Evolutionary conservation across 2,797 vertebrate genomes (phyloP).

Genomic region (Heteromormyrus szaboi): DNA sequence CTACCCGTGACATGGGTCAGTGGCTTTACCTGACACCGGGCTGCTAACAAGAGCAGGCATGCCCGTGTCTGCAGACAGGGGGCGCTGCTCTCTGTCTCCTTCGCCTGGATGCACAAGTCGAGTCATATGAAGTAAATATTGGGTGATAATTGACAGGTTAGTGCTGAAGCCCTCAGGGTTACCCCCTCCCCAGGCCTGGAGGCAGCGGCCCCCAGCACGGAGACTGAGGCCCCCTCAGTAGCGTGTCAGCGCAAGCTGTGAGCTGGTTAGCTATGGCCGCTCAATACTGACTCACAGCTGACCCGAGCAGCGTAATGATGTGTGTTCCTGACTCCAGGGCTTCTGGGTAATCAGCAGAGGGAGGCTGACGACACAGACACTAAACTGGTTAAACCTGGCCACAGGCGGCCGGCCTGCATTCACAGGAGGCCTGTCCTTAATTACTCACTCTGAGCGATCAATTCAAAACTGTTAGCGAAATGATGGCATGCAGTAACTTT

Average conservation of each 20-base stretch:
- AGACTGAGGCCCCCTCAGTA: not conserved
- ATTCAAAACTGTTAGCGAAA: not conserved
- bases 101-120: not conserved
- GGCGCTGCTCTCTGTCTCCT: not conserved
- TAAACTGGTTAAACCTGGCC: not conserved
- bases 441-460: not conserved
- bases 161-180: not conserved
- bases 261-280: not conserved
- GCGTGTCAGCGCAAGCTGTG: not conserved
- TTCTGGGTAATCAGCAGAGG: conserved; percentile 26
- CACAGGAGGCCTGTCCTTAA: not conserved
- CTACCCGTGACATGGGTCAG: not conserved
- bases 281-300: conserved; percentile 18
- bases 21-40: not conserved
- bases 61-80: not conserved
- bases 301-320: conserved; percentile 5
- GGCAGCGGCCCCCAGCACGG: not conserved
- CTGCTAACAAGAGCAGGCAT: not conserved
- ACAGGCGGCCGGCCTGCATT: not conserved
- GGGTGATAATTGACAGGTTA: not conserved
- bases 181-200: not conserved
- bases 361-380: conserved; percentile 31
- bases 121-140: not conserved
- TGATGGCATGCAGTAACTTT: not conserved
- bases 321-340: not conserved